phyloP scores from a whole-genome alignment of 2,113 vertebrate species.

The Recurvirostra avosetta region DNA sequence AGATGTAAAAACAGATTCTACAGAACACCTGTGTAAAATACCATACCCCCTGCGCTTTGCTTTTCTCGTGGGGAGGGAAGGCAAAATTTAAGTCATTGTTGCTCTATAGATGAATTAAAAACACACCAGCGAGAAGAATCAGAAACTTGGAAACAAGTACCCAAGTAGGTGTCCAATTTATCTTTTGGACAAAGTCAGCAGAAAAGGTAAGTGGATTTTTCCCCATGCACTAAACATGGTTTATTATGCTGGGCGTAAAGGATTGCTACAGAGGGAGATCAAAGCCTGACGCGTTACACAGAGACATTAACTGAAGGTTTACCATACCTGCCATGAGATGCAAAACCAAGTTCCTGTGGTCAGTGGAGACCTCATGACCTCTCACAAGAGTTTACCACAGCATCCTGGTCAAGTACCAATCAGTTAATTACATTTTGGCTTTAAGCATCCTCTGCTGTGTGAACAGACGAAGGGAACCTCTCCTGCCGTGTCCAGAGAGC shows the following conservation, averaged over 20 bases:
- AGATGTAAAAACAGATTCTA: neutral
- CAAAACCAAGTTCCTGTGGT: slow-evolving; percentile 32
- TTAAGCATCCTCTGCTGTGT: neutral
- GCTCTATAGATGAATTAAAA: neutral
- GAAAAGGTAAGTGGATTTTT: neutral
- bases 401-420: neutral
- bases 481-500: rapidly evolving
- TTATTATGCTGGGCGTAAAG: neutral
- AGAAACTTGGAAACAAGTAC: neutral
- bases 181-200: slow-evolving; percentile 18
- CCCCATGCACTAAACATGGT: neutral
- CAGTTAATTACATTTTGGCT: neutral
- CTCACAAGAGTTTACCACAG: slow-evolving; percentile 1
- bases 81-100: neutral
- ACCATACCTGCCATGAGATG: neutral
- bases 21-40: slow-evolving; percentile 11
- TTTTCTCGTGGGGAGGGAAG: neutral
- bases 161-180: neutral
- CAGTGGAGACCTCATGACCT: slow-evolving; percentile 10
- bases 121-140: neutral
- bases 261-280: neutral
- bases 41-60: neutral
- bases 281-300: neutral
- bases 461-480: neutral
- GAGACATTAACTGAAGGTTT: neutral